Evolutionary conservation across 2,888 invertebrate genomes (phyloP).

Genomic region (Corythucha ciliata): DNA sequence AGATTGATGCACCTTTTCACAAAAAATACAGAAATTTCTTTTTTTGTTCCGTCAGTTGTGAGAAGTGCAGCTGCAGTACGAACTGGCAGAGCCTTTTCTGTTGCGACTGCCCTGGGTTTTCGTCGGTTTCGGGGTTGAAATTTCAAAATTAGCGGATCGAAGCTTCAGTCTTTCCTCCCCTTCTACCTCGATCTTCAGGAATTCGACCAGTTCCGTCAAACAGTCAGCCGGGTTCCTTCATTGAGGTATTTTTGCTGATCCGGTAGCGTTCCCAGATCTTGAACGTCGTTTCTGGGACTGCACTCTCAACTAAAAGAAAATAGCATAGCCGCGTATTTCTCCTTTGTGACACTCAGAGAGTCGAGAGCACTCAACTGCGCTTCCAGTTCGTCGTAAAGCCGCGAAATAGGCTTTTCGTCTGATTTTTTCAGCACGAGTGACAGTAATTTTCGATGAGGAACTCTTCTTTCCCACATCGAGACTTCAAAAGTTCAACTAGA

Average conservation of each 20-base stretch:
- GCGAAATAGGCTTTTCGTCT: constrained; percentile 9
- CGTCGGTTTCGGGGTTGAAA: background rate
- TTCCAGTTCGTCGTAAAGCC: constrained; percentile 36
- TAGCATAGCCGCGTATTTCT: constrained; percentile 36
- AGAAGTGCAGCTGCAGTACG: constrained; percentile 30
- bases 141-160: constrained; percentile 27
- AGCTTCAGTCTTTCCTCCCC: constrained; percentile 32
- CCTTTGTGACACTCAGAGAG: constrained; percentile 35
- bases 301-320: constrained; percentile 38
- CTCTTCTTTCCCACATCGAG: constrained; percentile 33
- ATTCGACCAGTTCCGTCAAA: constrained; percentile 27
- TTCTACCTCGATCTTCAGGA: constrained; percentile 35
- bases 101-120: too few species aligned
- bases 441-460: constrained; percentile 36
- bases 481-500: constrained; percentile 31
- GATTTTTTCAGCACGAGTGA: constrained; percentile 35
- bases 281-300: constrained; percentile 35
- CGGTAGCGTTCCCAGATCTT: constrained; percentile 33
- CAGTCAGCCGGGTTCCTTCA: constrained; percentile 18
- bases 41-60: constrained; percentile 24
- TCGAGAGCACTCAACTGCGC: constrained; percentile 36
- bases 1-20: constrained; percentile 29
- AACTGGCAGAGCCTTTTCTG: too few species aligned
- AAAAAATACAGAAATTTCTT: constrained; percentile 33
- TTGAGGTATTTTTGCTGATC: constrained; percentile 10